Base-by-base conservation (phyloP, 2,113 vertebrate genomes). In the Caranx melampygus region DNA sequence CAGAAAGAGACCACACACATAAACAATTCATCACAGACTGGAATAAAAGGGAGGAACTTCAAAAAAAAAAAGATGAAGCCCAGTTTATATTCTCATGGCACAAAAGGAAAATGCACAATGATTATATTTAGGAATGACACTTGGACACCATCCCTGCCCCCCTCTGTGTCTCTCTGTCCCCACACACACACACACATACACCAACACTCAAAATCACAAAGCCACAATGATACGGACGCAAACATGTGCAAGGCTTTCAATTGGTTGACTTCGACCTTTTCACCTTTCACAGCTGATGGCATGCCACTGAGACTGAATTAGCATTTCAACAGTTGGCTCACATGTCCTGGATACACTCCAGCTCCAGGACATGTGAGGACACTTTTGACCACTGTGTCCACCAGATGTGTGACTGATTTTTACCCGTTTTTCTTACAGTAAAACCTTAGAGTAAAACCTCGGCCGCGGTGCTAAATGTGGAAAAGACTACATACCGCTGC, bases 1-100 rank as follows among this genome's bases (percentile, higher is more conserved):
- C 68, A 84, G 63, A 63, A 84, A 79, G 68, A 68, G 86, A 91
- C 89, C 89, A 87, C 87, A 87, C 77, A 54, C 72, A 88, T 51
- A 72, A 85, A 83, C 64, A 84, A 73, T 91, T 86, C 59, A 87
- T 84, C 83, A 87, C 75, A 66, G 45, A 67, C 60, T 62, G 54
- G 58, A 63, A 83, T 21, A 70, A 71, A 85, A 67, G 21, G 33
- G 71, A 83, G 65, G 44, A 79, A 59, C 31, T 63, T 66, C 10
- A 42, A 42, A 42, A 42, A 42, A 62, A 55, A 55, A 54, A 40
- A 60, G 13, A 81, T 45, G n/a, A 15, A 67, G 42, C 31, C 54
- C 57, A 69, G 63, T 73, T 64, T 60, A 82, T 72, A 76, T 75
- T 76, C 52, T 59, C 37, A 2, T 40, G 70, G 31, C 61, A 66